These are phyloP conservation scores for Cardiocondyla obscurior DNA, from an alignment of 1,140 invertebrate species.

Conservation along the genomic window DNA sequence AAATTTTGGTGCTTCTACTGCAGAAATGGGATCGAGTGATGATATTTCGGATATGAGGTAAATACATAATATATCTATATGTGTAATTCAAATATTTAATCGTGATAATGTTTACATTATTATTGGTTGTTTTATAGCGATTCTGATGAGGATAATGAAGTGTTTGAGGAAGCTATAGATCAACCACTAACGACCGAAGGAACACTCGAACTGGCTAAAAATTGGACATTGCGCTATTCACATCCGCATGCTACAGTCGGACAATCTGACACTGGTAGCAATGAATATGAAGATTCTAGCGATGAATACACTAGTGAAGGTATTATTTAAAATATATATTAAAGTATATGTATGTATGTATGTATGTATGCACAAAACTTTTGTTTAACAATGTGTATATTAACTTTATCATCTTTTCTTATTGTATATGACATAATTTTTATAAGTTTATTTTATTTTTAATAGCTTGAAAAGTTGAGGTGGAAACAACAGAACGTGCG, in stretches of 20 bases:
- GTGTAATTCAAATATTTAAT: neutral
- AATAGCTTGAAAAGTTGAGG: neutral
- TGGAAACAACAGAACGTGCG: neutral
- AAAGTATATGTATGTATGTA: neutral
- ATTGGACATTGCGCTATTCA: conserved; percentile 86
- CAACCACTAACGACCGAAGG: conserved; percentile 87
- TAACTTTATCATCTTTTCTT: neutral
- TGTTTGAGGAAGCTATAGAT: conserved; percentile 86
- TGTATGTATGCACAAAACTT: neutral
- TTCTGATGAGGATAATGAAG: conserved; percentile 86
- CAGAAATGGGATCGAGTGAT: conserved; percentile 88
- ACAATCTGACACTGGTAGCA: conserved; percentile 82
- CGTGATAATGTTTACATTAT: conserved; percentile 42
- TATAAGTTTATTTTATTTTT: neutral
- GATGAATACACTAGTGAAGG: conserved; percentile 88
- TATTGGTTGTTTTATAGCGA: conserved; percentile 79
- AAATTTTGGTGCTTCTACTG: conserved; percentile 92
- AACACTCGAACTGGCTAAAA: conserved; percentile 87
- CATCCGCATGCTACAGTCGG: conserved; percentile 77
- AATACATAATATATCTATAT: neutral
- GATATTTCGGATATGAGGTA: conserved; percentile 89
- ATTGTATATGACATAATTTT: neutral
- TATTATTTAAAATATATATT: conserved; percentile 67
- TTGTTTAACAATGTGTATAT: neutral
- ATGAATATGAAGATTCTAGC: conserved; percentile 86